Evolutionary conservation across 1,140 invertebrate species (phyloP).

Genomic region (Tigriopus japonicus): DNA sequence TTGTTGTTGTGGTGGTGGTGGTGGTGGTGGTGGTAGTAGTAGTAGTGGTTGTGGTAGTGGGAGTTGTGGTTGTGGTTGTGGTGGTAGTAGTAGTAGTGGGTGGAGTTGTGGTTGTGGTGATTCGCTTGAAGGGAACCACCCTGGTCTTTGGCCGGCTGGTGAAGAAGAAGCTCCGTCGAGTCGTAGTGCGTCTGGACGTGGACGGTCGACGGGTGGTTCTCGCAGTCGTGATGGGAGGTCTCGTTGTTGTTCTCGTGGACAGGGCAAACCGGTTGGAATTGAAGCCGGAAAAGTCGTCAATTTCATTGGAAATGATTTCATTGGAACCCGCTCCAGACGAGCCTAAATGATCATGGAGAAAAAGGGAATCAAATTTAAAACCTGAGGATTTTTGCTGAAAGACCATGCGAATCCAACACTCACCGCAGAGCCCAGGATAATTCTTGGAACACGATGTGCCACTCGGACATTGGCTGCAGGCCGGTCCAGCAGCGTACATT

Average conservation of each 20-base stretch:
- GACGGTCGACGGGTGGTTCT: no score
- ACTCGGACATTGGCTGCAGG: not conserved
- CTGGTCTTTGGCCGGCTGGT: not conserved
- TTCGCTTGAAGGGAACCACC: not conserved
- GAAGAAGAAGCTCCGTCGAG: not conserved
- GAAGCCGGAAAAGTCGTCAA: no score
- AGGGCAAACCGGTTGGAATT: no score
- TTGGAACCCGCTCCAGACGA: no score
- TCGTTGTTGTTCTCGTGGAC: not conserved
- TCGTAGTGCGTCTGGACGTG: no score
- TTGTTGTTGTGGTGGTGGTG: no score
- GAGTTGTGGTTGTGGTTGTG: no score
- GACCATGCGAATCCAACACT: no score
- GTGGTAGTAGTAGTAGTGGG: not conserved
- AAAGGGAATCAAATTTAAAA: no score
- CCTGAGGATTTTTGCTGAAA: no score
- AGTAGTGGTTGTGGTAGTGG: not conserved
- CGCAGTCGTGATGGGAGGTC: not conserved
- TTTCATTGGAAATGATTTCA: no score
- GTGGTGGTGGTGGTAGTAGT: not conserved
- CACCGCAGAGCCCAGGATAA: slow-evolving; percentile 22
- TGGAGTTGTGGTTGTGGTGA: not conserved
- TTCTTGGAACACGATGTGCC: slow-evolving; percentile 21
- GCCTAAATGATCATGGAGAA: no score
- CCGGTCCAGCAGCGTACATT: slow-evolving; percentile 7